Conservation (phyloP, 2,888 invertebrate species). For the Xanthorhoe spadicearia region DNA sequence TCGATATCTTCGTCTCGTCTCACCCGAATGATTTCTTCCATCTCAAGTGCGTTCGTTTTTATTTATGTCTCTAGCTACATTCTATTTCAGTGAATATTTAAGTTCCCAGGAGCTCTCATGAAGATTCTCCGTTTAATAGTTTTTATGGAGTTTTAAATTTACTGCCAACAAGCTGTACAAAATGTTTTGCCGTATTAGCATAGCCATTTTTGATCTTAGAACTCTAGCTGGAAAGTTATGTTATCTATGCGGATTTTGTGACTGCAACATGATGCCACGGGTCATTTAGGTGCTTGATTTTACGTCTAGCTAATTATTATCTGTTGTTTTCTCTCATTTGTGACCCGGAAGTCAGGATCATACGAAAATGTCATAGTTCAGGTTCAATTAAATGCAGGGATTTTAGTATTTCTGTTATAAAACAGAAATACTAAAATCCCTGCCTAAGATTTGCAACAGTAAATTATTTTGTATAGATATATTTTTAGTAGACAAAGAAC, state of each 20-base stretch:
- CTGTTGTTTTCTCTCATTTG: not conserved
- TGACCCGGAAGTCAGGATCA: not conserved
- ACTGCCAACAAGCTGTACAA: not conserved
- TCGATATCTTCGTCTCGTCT: slow-evolving; percentile 48
- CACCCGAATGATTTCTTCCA: slow-evolving; percentile 45
- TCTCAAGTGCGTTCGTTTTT: slow-evolving; percentile 39
- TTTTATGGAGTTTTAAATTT: not conserved
- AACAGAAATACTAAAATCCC: too few relatives aligned
- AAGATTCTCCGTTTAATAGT: slow-evolving; percentile 3
- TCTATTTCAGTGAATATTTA: slow-evolving; percentile 36
- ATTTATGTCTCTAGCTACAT: slow-evolving; percentile 26
- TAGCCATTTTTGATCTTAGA: slow-evolving; percentile 8
- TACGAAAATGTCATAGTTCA: too few relatives aligned
- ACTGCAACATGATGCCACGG: slow-evolving; percentile 1
- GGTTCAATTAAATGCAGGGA: too few relatives aligned
- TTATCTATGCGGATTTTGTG: slow-evolving; percentile 13
- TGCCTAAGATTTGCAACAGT: too few relatives aligned
- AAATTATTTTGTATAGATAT: not conserved
- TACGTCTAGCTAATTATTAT: slow-evolving; percentile 7
- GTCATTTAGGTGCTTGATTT: slow-evolving; percentile 1
- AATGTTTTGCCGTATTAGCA: not conserved
- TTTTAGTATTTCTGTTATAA: too few relatives aligned
- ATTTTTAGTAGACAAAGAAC: slow-evolving; percentile 1
- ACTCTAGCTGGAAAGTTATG: not conserved
- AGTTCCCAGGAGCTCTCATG: not conserved